Base-by-base conservation (phyloP, 1,140 invertebrate genomes). In the Philotrypesis tridentata region DNA sequence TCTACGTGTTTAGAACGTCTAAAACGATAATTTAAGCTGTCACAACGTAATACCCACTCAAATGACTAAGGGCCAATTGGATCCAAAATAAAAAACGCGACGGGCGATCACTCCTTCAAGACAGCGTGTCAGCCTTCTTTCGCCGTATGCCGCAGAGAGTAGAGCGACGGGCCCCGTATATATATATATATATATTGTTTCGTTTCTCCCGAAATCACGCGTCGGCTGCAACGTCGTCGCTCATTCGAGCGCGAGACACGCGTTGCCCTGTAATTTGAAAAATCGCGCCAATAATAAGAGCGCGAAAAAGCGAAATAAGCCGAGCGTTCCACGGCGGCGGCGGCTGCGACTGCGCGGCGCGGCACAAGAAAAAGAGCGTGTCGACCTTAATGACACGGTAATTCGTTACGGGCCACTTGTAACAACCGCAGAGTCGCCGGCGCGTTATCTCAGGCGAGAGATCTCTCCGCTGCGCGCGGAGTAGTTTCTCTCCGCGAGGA, bases 321-420 rank as follows among this genome's bases (percentile, higher is more conserved):
- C n/a, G n/a, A 55, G n/a, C 21, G 48, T 55, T 43, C 40, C 12
- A 17, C 12, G 23, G 61, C n/a, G 8, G 25, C 61, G 2, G 23
- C 61, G 25, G 25, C 33, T 29, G n/a, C n/a, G 31, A 8, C 43
- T 6, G 9, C 60, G 81, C n/a, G n/a, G n/a, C n/a, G 84, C 43
- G 65, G 75, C 68, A 78, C 65, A 68, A 75, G 78, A 70, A 85
- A 86, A 85, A 82, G 85, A 87, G 85, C 23, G 43, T 79, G 75
- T 82, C 76, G 79, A 74, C 55, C 55, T 77, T 83, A 84, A 84
- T 77, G 85, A 87, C 83, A 85, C 85, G 84, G 85, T 85, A 88
- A 89, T 89, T 89, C 85, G 87, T 89, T 85, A 87, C 83, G 86
- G 84, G 84, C 79, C 82, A 88, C 84, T 87, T 87, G 85, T 84